Percentiles rank a stretch among this genome's conserved stretches.
These are phyloP conservation scores for Darevskia mixta DNA, from an alignment of 2,797 vertebrate genomes.

Conservation along the genomic window DNA sequence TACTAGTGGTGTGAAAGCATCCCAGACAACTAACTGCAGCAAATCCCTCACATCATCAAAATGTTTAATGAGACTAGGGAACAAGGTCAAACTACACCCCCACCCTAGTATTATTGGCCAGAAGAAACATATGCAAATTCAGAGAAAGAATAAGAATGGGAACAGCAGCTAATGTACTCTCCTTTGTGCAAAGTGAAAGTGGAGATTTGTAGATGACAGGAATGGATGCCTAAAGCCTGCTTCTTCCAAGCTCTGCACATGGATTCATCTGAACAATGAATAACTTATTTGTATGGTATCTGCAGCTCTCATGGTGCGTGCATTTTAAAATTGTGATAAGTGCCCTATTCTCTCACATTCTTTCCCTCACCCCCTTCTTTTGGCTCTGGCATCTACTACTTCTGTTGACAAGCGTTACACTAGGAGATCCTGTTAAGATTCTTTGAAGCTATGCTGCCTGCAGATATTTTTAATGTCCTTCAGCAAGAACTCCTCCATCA, in stretches of 20 bases:
- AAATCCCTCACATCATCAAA: not conserved
- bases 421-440: not conserved
- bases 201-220: not conserved
- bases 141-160: constrained; percentile 3
- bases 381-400: not conserved
- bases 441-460: not conserved
- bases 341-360: not conserved
- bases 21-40: not conserved
- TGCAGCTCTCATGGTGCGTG: not conserved
- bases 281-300: not conserved
- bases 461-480: not conserved
- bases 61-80: not conserved
- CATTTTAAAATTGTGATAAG: not conserved
- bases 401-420: not conserved
- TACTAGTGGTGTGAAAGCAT: not conserved
- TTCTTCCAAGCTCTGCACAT: constrained; percentile 4
- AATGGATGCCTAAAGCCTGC: not conserved
- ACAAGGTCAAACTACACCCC: not conserved
- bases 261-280: not conserved
- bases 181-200: constrained; percentile 10
- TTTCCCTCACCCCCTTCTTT: not conserved
- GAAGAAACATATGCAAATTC: not conserved
- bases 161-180: not conserved
- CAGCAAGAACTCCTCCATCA: not conserved
- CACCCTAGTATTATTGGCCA: not conserved